Evolutionary conservation across 2,888 invertebrate genomes (phyloP).

Genomic region (Dexiosoma caninum): DNA sequence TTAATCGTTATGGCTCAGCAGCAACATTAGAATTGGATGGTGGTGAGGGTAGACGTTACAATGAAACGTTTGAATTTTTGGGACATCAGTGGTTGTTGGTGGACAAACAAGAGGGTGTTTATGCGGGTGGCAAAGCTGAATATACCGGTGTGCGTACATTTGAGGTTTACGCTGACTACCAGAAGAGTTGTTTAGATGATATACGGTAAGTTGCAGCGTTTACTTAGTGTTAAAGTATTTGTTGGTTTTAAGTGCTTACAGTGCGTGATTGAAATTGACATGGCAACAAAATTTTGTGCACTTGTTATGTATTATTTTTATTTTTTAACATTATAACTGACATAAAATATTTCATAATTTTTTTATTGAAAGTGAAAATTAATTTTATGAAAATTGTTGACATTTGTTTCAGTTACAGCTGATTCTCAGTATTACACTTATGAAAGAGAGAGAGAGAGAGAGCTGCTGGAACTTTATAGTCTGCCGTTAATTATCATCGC

Average conservation of each 20-base stretch:
- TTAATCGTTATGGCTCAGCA: slow-evolving; percentile 93
- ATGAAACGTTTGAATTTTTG: slow-evolving; percentile 92
- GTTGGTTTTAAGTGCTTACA: not conserved
- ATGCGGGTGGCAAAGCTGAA: slow-evolving; percentile 96
- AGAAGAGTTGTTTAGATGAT: slow-evolving; percentile 88
- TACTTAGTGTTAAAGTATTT: not conserved
- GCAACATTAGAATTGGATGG: slow-evolving; percentile 95
- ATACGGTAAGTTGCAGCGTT: slow-evolving; percentile 76
- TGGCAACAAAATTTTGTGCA: no score
- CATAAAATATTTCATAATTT: no score
- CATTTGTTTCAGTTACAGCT: no score
- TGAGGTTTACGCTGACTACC: slow-evolving; percentile 96
- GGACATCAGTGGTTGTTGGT: slow-evolving; percentile 95
- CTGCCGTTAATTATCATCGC: no score
- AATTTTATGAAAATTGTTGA: no score
- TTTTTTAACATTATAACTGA: no score
- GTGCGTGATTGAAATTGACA: not conserved
- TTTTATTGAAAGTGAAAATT: no score
- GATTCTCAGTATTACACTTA: no score
- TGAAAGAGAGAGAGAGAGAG: no score
- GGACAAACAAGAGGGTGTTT: slow-evolving; percentile 96
- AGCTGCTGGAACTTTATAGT: no score
- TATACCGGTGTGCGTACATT: slow-evolving; percentile 95
- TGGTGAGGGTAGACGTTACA: slow-evolving; percentile 95
- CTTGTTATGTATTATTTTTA: no score